Evolutionary conservation across 2,888 invertebrate species (phyloP), one percentile per base, ranked within the genome.

Genomic region (Heliconius ismenius): DNA sequence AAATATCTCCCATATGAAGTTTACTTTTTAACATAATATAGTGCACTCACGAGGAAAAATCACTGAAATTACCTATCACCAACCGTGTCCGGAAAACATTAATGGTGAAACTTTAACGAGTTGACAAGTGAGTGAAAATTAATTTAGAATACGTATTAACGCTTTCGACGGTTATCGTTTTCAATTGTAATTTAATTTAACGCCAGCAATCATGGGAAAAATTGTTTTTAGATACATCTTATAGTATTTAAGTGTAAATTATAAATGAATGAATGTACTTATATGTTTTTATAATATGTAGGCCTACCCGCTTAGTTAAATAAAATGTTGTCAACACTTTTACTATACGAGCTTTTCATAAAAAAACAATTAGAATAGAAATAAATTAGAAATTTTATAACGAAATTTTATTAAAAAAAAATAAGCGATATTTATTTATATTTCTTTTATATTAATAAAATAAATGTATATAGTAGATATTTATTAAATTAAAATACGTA

Each of bases 61-160:
- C 80, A 75, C 68, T 78, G 85, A 90, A 87, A 92, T 92, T 89
- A 92, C 91, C 88, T 88, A 84, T 81, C 90, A 91, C 86, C 84
- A 85, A 82, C 86, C 93, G 92, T 93, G 86, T 86, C 93, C 86
- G 74, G 79, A 88, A 76, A 83, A 84, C 87, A 87, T 93, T 89
- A 91, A 86, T 86, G 82, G 79, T 79, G 74, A 79, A 83, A 86
- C 86, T 87, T 92, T 92, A 88, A 92, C 92, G 90, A 89, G 87
- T 91, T 92, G 86, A 91, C 91, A 92, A 92, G 88, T 91, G 87
- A 87, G 88, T 87, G 88, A 91, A 91, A 92, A 91, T 92, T 89
- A 91, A 90, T 90, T 90, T 86, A 83, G 82, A 82, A 85, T 83
- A 86, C 36, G 70, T 70, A 70, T 87, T 88, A 90, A 88, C 86